phyloP scores from a whole-genome alignment of 1,140 invertebrate species.

The Zaprionus davidi region DNA sequence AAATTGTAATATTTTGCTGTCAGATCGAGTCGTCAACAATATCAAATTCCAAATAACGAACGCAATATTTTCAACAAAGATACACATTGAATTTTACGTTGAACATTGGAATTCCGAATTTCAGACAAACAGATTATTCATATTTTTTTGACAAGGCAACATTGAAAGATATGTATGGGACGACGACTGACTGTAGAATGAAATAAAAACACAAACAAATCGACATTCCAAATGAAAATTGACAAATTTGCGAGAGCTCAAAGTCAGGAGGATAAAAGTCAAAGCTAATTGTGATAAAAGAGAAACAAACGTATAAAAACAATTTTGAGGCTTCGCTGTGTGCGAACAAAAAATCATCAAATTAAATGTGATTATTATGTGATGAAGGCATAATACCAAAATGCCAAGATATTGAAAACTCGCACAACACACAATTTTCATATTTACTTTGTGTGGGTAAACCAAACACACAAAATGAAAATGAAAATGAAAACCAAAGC shows the following conservation, averaged over 20 bases:
- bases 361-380: constrained; percentile 13
- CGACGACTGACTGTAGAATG: background rate
- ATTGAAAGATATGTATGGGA: background rate
- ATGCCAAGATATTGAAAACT: constrained; percentile 11
- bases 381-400: background rate
- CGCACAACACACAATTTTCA: constrained; percentile 5
- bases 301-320: background rate
- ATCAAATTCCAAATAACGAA: background rate
- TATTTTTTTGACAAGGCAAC: background rate
- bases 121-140: background rate
- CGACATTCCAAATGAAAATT: background rate
- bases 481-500: constrained; percentile 18
- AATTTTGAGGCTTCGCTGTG: background rate
- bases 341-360: background rate
- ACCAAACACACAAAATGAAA: constrained; percentile 16
- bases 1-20: too few relatives aligned
- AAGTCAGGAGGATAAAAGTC: background rate
- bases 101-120: background rate
- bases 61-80: background rate
- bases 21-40: background rate
- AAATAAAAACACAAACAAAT: background rate
- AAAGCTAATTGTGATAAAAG: background rate
- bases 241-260: background rate
- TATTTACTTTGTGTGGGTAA: background rate
- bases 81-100: background rate